These are phyloP conservation scores for Epistrophella euchroma DNA, from an alignment of 2,888 invertebrate genomes.

Conservation along the genomic window DNA sequence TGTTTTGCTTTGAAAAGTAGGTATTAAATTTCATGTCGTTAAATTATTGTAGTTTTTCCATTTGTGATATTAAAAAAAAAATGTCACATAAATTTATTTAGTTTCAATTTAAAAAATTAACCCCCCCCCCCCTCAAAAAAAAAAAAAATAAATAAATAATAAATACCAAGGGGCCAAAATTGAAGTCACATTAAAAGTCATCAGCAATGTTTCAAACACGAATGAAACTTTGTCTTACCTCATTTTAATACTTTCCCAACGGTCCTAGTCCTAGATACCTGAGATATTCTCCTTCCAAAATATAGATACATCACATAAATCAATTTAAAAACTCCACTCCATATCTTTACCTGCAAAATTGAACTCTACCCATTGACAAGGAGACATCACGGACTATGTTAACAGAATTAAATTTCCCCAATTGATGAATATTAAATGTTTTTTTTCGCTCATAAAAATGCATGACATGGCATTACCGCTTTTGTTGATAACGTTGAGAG, in stretches of 20 bases:
- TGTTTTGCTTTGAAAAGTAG: slow-evolving; percentile 2
- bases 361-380: background rate
- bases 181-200: slow-evolving; percentile 5
- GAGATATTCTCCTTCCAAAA: background rate
- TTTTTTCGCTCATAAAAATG: slow-evolving; percentile 18
- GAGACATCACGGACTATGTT: slow-evolving; percentile 46
- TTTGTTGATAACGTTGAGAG: slow-evolving; percentile 1
- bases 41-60: background rate
- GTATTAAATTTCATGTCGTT: background rate
- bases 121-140: background rate
- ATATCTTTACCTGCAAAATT: background rate
- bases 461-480: slow-evolving; percentile 17
- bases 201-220: background rate
- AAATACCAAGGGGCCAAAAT: background rate
- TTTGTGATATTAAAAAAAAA: background rate
- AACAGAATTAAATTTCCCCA: slow-evolving; percentile 51
- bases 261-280: background rate
- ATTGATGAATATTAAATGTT: slow-evolving; percentile 49
- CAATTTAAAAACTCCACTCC: slow-evolving; percentile 29
- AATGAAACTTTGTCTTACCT: background rate
- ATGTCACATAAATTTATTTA: background rate
- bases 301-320: background rate
- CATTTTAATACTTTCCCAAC: background rate
- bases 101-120: background rate
- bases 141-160: too few species aligned